These are phyloP conservation scores for Coregonus ussuriensis DNA, from an alignment of 2,797 vertebrate genomes.

Conservation along the genomic window DNA sequence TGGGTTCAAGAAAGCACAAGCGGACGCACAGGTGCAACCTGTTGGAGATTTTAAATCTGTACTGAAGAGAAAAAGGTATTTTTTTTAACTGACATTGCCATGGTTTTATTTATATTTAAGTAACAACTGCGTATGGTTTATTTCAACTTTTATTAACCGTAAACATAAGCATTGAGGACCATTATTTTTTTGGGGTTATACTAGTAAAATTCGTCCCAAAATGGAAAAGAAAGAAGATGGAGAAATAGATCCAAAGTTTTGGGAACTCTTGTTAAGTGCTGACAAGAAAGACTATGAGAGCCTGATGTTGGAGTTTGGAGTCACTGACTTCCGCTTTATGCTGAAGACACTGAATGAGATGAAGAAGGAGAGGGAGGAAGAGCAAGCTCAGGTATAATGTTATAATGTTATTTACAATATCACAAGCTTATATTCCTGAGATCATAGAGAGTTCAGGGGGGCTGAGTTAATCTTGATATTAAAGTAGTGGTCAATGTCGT, in stretches of 20 bases:
- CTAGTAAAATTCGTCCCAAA: conserved; percentile 66
- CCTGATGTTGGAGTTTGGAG: conserved; percentile 83
- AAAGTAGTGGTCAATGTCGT: neutral
- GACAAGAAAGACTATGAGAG: conserved; percentile 86
- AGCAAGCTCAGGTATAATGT: conserved; percentile 74
- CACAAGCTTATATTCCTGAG: no score
- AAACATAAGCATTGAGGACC: neutral
- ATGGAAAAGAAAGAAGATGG: conserved; percentile 63
- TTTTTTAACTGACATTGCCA: neutral
- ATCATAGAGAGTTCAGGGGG: no score
- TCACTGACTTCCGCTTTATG: conserved; percentile 87
- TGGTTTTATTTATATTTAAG: neutral
- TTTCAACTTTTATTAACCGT: neutral
- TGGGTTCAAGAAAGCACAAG: conserved; percentile 76
- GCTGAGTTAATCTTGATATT: no score
- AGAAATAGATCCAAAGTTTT: conserved; percentile 78
- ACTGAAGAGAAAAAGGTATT: conserved; percentile 77
- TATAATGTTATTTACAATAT: neutral
- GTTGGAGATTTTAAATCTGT: conserved; percentile 69
- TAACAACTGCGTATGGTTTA: neutral
- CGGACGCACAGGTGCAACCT: conserved; percentile 32
- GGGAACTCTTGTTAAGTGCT: conserved; percentile 83
- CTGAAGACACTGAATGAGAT: conserved; percentile 83
- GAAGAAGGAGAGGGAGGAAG: conserved; percentile 76
- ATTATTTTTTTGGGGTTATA: conserved; percentile 20